Percentiles rank a stretch among this genome's conserved stretches.
Evolutionary conservation across 2,888 invertebrate genomes (phyloP).

Genomic region (Melanostoma scalare): DNA sequence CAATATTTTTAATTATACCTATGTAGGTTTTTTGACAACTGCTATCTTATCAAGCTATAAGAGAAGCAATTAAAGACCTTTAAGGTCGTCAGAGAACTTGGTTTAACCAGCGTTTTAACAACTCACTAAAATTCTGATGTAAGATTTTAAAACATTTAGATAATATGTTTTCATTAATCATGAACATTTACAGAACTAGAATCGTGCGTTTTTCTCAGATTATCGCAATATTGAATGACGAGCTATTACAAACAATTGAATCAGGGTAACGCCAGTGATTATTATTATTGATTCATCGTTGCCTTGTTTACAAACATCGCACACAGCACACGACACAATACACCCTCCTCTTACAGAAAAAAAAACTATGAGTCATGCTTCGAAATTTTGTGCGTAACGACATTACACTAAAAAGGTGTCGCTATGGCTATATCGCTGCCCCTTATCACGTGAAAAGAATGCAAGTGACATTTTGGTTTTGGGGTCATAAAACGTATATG

Average conservation of each 20-base stretch:
- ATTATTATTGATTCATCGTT: conserved; percentile 66
- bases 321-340: conserved; percentile 29
- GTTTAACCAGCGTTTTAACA: conserved; percentile 58
- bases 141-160: conserved; percentile 4
- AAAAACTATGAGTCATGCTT: conserved; percentile 50
- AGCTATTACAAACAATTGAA: conserved; percentile 36
- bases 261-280: conserved; percentile 42
- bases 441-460: conserved; percentile 70
- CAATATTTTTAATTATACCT: conserved; percentile 54
- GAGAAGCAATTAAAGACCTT: conserved; percentile 55
- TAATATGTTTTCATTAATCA: conserved; percentile 44
- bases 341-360: conserved; percentile 25
- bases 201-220: conserved; percentile 39
- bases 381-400: conserved; percentile 60
- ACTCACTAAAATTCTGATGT: conserved; percentile 59
- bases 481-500: conserved; percentile 66
- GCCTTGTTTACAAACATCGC: conserved; percentile 14
- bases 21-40: conserved; percentile 50
- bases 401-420: conserved; percentile 53
- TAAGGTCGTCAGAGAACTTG: conserved; percentile 63
- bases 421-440: conserved; percentile 24
- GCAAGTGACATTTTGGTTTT: conserved; percentile 69
- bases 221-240: conserved; percentile 24
- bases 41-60: conserved; percentile 63
- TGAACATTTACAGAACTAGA: not conserved